Conservation (phyloP, 2,797 vertebrate genomes). For the Squalus acanthias region DNA sequence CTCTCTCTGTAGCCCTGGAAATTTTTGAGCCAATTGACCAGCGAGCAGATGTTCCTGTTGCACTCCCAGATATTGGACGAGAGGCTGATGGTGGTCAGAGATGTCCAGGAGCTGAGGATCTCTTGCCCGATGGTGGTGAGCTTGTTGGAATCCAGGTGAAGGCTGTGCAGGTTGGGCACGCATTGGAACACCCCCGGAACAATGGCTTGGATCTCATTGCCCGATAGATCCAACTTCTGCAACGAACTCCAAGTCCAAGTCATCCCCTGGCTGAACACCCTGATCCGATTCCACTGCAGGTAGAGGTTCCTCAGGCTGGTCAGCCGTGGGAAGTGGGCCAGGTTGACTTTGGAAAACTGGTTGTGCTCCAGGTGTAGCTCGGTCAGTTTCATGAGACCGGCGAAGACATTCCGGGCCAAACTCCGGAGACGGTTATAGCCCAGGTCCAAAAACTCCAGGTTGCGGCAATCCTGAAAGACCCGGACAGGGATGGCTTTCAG, state of each 20-base stretch:
- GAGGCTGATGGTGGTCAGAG: slow-evolving; percentile 86
- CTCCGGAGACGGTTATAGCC: slow-evolving; percentile 93
- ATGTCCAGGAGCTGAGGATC: slow-evolving; percentile 84
- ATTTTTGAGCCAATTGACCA: slow-evolving; percentile 85
- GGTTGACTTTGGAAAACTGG: slow-evolving; percentile 95
- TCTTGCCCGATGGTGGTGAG: slow-evolving; percentile 90
- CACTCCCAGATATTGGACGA: slow-evolving; percentile 95
- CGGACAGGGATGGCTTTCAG: slow-evolving; percentile 84
- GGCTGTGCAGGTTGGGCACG: slow-evolving; percentile 89
- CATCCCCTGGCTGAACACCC: slow-evolving; percentile 79
- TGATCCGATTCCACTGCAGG: slow-evolving; percentile 91
- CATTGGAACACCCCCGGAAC: slow-evolving; percentile 84
- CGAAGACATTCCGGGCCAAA: slow-evolving; percentile 87
- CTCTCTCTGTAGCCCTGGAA: slow-evolving; percentile 91
- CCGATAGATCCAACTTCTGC: slow-evolving; percentile 93
- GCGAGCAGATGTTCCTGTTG: slow-evolving; percentile 82
- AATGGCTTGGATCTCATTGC: slow-evolving; percentile 82
- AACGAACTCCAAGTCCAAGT: slow-evolving; percentile 96
- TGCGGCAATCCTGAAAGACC: slow-evolving; percentile 91
- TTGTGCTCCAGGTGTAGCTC: slow-evolving; percentile 97
- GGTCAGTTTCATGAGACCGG: slow-evolving; percentile 85
- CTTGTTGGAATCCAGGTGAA: slow-evolving; percentile 95
- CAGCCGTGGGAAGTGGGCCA: slow-evolving; percentile 90
- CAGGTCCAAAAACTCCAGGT: slow-evolving; percentile 90
- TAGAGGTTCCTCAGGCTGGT: slow-evolving; percentile 88